Base-by-base conservation (phyloP, 2,888 invertebrate species). In the Nineta flava region DNA sequence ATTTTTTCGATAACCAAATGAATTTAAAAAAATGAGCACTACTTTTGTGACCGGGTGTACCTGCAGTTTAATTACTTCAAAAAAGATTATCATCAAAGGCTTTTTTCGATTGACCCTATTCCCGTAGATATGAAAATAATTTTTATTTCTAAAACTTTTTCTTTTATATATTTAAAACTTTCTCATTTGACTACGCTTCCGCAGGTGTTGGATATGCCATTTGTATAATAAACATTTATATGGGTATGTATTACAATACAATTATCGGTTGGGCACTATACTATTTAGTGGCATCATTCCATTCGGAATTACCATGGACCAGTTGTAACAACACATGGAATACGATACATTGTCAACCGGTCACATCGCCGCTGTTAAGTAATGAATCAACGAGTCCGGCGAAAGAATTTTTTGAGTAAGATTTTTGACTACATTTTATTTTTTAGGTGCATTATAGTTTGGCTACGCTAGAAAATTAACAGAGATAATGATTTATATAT, bases 201-300 rank as follows among this genome's bases (percentile, higher is more conserved):
- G n/a, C n/a, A 93, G 94, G 95, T 56, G 85, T 95, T 48, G 95
- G 95, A 49, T 94, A 94, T 71, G 92, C 94, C 9, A 95, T 95
- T 63, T 94, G 94, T 66, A 77, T 95, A 65, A 88, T 95, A 60
- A 93, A 94, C 69, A 78, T 94, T 64, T 95, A 94, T 73, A 85
- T 86, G 81, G 90, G 88, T 58, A 94, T 94, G 85, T 94, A 92
- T 72, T 95, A 95, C 75, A 95, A 95, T 71, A 93, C 94, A 46
- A 88, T 95, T 66, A 94, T 95, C 61, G 91, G 92, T 45, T 94
- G 94, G 91, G 92, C 93, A 43, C 83, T 92, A 49, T 92, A 91
- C 71, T 92, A 91, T 69, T 75, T 91, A 56, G 76, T 88, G 58
- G 85, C 86, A 12, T 88, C 88, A 56, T 83, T 88, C 67, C 79